These are phyloP conservation scores for Syrrhaptes paradoxus DNA, from an alignment of 2,113 vertebrate species.

Conservation along the genomic window DNA sequence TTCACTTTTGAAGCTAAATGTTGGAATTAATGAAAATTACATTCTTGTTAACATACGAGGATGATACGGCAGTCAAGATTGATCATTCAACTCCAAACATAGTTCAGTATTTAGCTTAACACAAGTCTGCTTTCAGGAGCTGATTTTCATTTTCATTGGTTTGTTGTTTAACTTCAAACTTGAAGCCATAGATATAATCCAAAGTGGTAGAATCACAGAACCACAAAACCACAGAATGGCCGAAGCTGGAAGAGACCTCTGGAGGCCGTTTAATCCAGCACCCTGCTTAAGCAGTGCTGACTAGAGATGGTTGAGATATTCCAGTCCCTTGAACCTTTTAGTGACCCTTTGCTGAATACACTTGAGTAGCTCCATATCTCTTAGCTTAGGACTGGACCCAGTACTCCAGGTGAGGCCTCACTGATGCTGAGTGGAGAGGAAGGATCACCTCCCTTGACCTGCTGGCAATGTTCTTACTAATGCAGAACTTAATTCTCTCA, in stretches of 20 bases:
- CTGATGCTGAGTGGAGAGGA: neutral
- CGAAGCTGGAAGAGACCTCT: neutral
- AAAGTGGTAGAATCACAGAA: neutral
- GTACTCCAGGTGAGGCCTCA: no score
- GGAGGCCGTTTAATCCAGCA: neutral
- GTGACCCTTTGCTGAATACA: no score
- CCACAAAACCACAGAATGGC: neutral
- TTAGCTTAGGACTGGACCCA: neutral
- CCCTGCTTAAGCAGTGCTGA: neutral
- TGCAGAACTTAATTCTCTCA: neutral
- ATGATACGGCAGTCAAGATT: neutral
- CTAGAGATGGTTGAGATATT: neutral
- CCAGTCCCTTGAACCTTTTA: no score
- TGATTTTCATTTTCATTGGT: neutral
- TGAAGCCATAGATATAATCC: neutral
- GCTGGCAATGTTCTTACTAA: neutral
- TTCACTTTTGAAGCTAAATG: neutral
- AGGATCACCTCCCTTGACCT: fast-evolving
- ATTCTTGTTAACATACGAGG: neutral
- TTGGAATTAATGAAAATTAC: neutral
- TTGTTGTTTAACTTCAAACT: neutral
- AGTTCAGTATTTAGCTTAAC: neutral
- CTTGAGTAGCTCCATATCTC: neutral
- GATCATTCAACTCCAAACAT: neutral
- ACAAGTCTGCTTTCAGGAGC: neutral